Percentiles rank a stretch among this genome's conserved stretches.
phyloP scores from a whole-genome alignment of 2,113 vertebrate species.

The Pantherophis guttatus region DNA sequence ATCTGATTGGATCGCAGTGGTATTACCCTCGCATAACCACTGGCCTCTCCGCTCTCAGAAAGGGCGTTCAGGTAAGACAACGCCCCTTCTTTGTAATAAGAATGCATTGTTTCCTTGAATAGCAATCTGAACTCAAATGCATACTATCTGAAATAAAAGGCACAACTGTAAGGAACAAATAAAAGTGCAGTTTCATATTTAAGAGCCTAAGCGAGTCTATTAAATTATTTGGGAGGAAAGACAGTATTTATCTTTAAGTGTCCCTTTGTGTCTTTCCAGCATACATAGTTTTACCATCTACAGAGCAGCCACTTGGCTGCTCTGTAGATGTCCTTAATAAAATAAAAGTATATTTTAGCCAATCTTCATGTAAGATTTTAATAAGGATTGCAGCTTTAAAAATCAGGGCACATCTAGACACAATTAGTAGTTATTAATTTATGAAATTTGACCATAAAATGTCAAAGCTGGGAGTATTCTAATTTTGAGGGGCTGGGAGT shows the following conservation, averaged over 20 bases:
- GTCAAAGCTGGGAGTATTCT: neutral
- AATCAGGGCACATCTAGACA: neutral
- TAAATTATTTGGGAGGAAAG: constrained; percentile 1
- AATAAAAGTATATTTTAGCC: constrained; percentile 4
- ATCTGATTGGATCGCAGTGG: too few relatives aligned
- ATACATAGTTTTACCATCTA: neutral
- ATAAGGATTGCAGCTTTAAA: neutral
- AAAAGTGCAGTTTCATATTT: constrained; percentile 19
- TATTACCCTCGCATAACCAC: too few relatives aligned
- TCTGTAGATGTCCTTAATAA: neutral
- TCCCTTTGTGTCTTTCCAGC: neutral
- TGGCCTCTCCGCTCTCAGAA: too few relatives aligned
- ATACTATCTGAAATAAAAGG: neutral
- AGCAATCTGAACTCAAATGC: neutral
- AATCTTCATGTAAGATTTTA: neutral
- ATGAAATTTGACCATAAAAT: neutral
- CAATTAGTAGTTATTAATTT: constrained; percentile 1
- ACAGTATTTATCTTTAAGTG: constrained; percentile 4
- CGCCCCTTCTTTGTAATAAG: neutral
- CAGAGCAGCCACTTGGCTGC: neutral
- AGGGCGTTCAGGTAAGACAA: too few relatives aligned
- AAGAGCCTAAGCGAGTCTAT: constrained; percentile 17
- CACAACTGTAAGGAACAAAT: neutral
- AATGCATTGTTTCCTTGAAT: constrained; percentile 14
- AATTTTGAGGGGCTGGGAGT: neutral